Evolutionary conservation across 2,888 invertebrate species (phyloP).

Genomic region (Andrena praecox): DNA sequence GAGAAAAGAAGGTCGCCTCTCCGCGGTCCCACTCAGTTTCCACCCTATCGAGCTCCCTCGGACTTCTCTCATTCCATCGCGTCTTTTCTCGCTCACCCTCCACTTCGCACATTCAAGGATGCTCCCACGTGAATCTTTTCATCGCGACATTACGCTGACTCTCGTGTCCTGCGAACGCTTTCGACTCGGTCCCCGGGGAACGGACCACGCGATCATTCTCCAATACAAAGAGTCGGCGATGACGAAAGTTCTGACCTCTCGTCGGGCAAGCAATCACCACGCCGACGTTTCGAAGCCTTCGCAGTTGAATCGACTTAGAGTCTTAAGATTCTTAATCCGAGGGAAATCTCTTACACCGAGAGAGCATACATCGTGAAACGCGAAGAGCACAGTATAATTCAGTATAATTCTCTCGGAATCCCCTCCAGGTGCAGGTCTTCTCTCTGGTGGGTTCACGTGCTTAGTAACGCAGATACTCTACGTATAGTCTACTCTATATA

Average conservation of each 20-base stretch:
- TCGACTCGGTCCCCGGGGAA: too few species aligned
- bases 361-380: not conserved
- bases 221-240: too few species aligned
- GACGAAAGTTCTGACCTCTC: too few species aligned
- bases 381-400: not conserved
- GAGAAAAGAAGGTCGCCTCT: not conserved
- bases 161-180: too few species aligned
- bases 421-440: not conserved
- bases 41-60: constrained; percentile 9
- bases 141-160: constrained; percentile 22
- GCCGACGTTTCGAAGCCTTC: not conserved
- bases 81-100: not conserved
- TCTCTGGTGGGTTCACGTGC: not conserved
- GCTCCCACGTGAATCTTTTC: constrained; percentile 32
- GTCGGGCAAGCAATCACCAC: too few species aligned
- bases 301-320: not conserved
- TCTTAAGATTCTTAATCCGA: constrained; percentile 23
- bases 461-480: not conserved
- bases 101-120: not conserved
- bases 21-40: constrained; percentile 40
- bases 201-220: too few species aligned
- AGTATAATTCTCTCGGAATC: not conserved
- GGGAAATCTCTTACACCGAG: not conserved
- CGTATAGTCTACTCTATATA: not conserved
- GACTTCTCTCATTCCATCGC: not conserved